Conservation (phyloP, 2,888 invertebrate species). For the Macrosoma leucophasiata region DNA sequence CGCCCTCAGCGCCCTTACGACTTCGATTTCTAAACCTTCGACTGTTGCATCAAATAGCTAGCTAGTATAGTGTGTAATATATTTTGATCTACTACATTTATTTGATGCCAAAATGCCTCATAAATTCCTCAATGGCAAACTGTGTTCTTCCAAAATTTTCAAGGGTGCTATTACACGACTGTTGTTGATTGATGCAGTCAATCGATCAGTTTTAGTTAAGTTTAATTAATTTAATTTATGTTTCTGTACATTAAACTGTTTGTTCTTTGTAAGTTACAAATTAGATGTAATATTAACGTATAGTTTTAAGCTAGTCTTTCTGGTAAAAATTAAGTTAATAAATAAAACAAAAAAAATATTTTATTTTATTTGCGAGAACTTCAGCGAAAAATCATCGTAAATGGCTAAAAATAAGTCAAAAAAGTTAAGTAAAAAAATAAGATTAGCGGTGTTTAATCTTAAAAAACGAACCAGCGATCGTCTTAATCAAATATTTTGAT, state of each 20-base stretch:
- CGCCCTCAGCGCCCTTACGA: slow-evolving; percentile 77
- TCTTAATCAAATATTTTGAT: no score
- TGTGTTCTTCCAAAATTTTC: slow-evolving; percentile 1
- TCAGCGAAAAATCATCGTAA: no score
- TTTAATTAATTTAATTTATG: slow-evolving; percentile 51
- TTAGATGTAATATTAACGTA: no score
- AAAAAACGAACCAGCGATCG: no score
- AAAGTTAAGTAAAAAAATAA: no score
- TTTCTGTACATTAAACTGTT: slow-evolving; percentile 54
- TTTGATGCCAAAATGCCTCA: slow-evolving; percentile 3
- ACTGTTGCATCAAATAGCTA: no score
- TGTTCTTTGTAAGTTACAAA: slow-evolving; percentile 63
- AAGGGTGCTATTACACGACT: slow-evolving; percentile 20
- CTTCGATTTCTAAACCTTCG: slow-evolving; percentile 62
- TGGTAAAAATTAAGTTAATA: slow-evolving; percentile 46
- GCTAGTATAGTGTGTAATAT: slow-evolving; percentile 12
- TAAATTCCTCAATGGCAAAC: slow-evolving; percentile 3
- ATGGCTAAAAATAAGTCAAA: no score
- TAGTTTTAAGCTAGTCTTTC: slow-evolving; percentile 73
- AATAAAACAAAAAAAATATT: slow-evolving; percentile 29
- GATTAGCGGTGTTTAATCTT: no score
- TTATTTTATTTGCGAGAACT: slow-evolving; percentile 8
- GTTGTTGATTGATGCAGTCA: slow-evolving; percentile 9
- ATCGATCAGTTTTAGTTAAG: slow-evolving; percentile 28
- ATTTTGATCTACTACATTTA: background rate